phyloP scores from a whole-genome alignment of 2,113 vertebrate genomes.

The Atractosteus spatula region DNA sequence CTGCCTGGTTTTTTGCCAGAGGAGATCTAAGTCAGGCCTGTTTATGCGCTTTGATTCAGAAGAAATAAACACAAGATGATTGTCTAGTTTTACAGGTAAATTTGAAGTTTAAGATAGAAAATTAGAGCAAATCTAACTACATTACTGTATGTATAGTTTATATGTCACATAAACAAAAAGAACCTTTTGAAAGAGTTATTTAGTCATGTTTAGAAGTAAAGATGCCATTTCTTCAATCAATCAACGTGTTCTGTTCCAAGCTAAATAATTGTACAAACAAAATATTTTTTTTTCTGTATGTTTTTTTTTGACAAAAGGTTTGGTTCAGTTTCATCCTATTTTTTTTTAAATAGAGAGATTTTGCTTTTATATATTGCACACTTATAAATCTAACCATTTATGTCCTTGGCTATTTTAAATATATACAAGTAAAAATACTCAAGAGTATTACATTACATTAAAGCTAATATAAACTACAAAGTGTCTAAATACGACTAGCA shows the following conservation, averaged over 20 bases:
- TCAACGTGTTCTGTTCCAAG: background rate
- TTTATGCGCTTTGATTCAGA: background rate
- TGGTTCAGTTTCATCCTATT: too few relatives aligned
- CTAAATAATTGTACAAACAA: background rate
- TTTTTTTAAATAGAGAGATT: too few relatives aligned
- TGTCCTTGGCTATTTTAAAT: too few relatives aligned
- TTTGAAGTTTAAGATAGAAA: background rate
- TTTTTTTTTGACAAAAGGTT: too few relatives aligned
- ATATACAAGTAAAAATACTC: too few relatives aligned
- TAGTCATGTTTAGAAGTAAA: background rate
- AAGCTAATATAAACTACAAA: too few relatives aligned
- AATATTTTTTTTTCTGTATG: too few relatives aligned
- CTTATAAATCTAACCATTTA: too few relatives aligned
- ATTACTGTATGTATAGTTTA: background rate
- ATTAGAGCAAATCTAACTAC: background rate
- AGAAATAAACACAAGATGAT: background rate
- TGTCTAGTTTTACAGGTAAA: background rate
- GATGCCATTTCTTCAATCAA: background rate
- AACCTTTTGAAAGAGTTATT: background rate
- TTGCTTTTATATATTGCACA: too few relatives aligned
- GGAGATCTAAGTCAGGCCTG: background rate
- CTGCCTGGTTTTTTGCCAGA: background rate
- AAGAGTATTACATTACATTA: too few relatives aligned
- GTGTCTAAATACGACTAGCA: too few relatives aligned
- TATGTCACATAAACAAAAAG: background rate